Evolutionary conservation across 2,888 invertebrate genomes (phyloP).

Genomic region (Cataglyphis livida): DNA sequence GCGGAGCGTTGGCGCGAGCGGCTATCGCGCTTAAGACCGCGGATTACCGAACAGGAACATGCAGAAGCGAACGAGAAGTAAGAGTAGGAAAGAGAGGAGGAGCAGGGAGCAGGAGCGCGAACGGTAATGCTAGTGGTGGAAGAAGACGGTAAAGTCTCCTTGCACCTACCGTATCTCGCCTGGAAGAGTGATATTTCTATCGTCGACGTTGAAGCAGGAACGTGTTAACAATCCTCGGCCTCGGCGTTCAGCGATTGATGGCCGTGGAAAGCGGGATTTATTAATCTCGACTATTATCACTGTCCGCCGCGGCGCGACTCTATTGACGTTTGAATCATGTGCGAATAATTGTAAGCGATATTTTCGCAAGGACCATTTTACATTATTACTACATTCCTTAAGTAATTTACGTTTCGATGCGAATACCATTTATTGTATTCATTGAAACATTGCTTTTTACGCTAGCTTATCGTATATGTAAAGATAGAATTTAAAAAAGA

Average conservation of each 20-base stretch:
- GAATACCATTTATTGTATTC: conserved; percentile 7
- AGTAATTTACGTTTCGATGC: background rate
- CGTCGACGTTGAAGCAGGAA: conserved; percentile 68
- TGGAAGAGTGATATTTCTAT: conserved; percentile 81
- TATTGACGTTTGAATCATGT: conserved; percentile 68
- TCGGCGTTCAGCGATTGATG: conserved; percentile 78
- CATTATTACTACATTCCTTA: background rate
- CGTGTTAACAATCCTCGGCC: conserved; percentile 79
- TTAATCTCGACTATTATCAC: conserved; percentile 78
- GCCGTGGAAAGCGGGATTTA: conserved; percentile 80
- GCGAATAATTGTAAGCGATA: conserved; percentile 6
- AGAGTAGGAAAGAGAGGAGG: conserved; percentile 12
- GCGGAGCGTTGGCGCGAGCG: conserved; percentile 59
- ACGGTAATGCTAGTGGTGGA: conserved; percentile 13
- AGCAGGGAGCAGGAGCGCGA: background rate
- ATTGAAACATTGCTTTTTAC: background rate
- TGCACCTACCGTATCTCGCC: conserved; percentile 72
- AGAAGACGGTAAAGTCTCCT: conserved; percentile 50
- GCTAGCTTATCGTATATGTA: background rate
- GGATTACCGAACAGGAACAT: conserved; percentile 64
- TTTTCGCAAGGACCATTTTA: conserved; percentile 47
- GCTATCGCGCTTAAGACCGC: conserved; percentile 67
- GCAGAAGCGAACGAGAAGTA: conserved; percentile 28
- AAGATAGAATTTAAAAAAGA: background rate
- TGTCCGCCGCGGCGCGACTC: conserved; percentile 69